Conservation (phyloP, 2,797 vertebrate species). For the Amazonetta brasiliensis region DNA sequence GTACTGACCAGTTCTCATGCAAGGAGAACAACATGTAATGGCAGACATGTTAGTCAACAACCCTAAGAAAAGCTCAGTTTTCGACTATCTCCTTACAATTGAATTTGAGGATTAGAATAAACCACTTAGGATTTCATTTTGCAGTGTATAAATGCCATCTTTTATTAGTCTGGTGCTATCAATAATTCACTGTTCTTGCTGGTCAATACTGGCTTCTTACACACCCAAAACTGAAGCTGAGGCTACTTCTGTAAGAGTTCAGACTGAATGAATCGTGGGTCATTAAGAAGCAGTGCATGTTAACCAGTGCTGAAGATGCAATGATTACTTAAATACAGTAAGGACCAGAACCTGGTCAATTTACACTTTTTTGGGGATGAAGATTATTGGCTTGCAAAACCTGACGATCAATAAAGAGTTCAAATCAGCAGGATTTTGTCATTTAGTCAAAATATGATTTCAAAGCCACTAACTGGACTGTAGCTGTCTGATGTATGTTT, state of each 20-base stretch:
- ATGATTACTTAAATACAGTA: background rate
- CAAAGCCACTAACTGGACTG: background rate
- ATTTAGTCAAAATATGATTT: background rate
- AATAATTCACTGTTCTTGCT: background rate
- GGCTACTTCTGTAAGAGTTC: background rate
- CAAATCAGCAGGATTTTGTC: background rate
- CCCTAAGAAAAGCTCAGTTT: background rate
- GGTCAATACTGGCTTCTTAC: background rate
- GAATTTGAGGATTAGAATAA: slow-evolving; percentile 4
- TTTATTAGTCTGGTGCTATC: slow-evolving; percentile 47
- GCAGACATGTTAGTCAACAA: background rate
- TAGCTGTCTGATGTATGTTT: background rate
- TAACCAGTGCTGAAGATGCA: background rate
- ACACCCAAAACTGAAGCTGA: background rate
- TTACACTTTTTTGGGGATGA: background rate
- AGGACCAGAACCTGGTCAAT: background rate
- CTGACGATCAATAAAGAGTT: background rate
- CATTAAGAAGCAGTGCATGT: slow-evolving; percentile 5
- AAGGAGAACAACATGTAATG: background rate
- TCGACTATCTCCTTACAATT: background rate
- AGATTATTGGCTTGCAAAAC: background rate
- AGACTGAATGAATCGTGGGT: background rate
- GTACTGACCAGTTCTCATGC: background rate
- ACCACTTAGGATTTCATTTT: background rate
- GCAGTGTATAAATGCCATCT: background rate